phyloP scores from a whole-genome alignment of 2,888 invertebrate species.

The Bugulina stolonifera region DNA sequence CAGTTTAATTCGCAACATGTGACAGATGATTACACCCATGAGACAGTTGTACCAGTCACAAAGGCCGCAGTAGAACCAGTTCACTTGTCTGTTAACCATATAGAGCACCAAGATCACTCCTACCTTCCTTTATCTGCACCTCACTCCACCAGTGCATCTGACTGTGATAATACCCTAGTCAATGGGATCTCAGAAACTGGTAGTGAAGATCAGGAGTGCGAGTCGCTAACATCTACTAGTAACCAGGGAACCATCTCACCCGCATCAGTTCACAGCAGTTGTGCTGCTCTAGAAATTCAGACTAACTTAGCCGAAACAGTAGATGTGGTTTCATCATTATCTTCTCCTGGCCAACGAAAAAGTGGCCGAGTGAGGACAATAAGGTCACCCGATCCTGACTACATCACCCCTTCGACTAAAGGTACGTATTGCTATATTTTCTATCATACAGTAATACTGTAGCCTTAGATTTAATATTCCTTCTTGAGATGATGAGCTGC shows the following conservation, averaged over 20 bases:
- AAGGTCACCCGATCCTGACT: constrained; percentile 16
- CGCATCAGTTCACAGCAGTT: background rate
- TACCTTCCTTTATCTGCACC: background rate
- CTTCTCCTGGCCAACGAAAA: constrained; percentile 11
- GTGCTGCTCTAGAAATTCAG: background rate
- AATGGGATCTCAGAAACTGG: background rate
- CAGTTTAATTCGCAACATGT: no score
- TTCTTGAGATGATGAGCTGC: no score
- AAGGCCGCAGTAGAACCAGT: background rate
- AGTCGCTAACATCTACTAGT: background rate
- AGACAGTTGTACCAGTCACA: background rate
- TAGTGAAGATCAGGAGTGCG: background rate
- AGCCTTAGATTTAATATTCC: no score
- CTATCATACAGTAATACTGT: no score
- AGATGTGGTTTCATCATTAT: background rate
- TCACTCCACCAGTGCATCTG: background rate
- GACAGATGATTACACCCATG: no score
- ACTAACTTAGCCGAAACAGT: background rate
- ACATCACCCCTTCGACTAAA: constrained; percentile 1
- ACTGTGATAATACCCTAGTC: background rate
- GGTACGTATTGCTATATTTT: no score
- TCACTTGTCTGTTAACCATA: background rate
- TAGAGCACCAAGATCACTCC: background rate
- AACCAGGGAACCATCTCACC: background rate
- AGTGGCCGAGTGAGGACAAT: constrained; percentile 16